Conservation (phyloP, 35 echinoderm and acorn worm genomes). For the Heliocidaris erythrogramma region DNA sequence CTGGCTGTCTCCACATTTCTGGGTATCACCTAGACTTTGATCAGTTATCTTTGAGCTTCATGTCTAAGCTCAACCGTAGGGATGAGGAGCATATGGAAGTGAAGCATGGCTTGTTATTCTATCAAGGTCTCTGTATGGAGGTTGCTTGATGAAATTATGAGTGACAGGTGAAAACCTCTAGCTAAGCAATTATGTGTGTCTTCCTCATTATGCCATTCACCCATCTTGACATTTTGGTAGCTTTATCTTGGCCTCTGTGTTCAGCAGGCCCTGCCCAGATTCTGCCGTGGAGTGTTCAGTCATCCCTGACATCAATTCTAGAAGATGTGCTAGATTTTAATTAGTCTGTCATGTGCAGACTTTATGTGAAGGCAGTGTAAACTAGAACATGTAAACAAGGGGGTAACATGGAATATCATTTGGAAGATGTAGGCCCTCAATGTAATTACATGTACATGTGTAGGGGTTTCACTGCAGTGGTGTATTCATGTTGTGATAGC, state of each 20-base stretch:
- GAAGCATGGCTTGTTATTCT: background rate
- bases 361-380: background rate
- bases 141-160: constrained; percentile 2
- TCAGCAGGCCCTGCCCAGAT: background rate
- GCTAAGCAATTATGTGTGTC: background rate
- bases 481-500: too few relatives aligned
- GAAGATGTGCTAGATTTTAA: constrained; percentile 7
- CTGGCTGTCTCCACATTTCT: background rate
- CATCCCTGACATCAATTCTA: background rate
- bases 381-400: too few relatives aligned
- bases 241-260: background rate
- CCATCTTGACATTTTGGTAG: background rate
- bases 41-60: background rate
- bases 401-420: too few relatives aligned
- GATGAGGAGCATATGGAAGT: background rate
- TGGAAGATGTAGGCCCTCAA: too few relatives aligned
- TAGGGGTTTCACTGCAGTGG: too few relatives aligned
- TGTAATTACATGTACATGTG: too few relatives aligned
- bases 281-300: background rate
- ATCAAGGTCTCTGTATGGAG: background rate
- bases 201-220: constrained; percentile 16
- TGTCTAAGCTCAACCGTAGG: background rate
- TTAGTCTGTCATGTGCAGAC: constrained; percentile 1
- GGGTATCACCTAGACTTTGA: too few relatives aligned
- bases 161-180: background rate